Evolutionary conservation across 2,888 invertebrate genomes (phyloP), one percentile per base, ranked within the genome.

Genomic region (Polylopha cassiicola): DNA sequence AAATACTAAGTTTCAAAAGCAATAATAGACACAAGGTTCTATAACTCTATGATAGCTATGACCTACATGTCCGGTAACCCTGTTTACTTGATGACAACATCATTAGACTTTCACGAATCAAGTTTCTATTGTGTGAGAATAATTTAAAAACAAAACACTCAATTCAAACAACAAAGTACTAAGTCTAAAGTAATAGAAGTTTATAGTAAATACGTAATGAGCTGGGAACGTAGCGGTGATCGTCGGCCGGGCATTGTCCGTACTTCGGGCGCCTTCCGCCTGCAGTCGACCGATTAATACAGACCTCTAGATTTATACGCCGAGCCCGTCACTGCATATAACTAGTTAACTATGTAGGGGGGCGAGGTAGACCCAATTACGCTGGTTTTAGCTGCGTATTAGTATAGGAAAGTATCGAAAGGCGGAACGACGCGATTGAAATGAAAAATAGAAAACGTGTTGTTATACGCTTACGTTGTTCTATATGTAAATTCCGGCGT

Each of bases 371-470:
- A 11, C 52, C 77, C 39, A 21, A 20, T 44, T 53, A 55, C 22
- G 43, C 48, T 73, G 71, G 79, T 58, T 51, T 38, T 50, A 48
- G 56, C 50, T 54, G 60, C 65, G 58, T 66, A 65, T 73, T 73
- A 68, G 68, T 73, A 63, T 72, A 80, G 68, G 75, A 80, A 81
- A 79, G 74, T 79, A 81, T 75, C 66, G 78, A 82, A 80, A 81
- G 74, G 78, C 76, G 78, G 78, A 82, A 80, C 73, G 73, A 53
- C 58, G 58, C 65, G 74, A 77, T 79, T 79, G 78, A 80, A 80
- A 82, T 79, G 78, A 80, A 80, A 82, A 82, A 77, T 78, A 75
- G 76, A 79, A 80, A 82, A 70, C 69, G 68, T 69, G 63, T 67
- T 58, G 58, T 55, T 50, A 44, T 50, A 39, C 41, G 28, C 48